These are phyloP conservation scores for Delphinus delphis DNA, from an alignment of 2,113 vertebrate genomes.

Conservation along the genomic window DNA sequence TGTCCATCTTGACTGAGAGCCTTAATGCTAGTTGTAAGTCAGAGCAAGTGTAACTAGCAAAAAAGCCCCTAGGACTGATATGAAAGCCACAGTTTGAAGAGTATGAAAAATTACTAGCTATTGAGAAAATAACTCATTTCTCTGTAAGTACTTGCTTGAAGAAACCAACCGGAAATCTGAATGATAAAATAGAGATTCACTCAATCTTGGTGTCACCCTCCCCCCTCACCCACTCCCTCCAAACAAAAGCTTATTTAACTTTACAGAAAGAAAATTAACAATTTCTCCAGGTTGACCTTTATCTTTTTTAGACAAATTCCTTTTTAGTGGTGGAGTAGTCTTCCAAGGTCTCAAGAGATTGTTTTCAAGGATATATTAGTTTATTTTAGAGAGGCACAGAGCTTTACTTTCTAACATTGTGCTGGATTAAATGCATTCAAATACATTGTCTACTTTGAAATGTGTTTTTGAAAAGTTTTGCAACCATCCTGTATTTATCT, in stretches of 20 bases:
- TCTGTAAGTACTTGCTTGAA: slow-evolving; percentile 38
- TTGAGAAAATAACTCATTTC: slow-evolving; percentile 21
- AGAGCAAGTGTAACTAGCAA: background rate
- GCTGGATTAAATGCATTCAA: slow-evolving; percentile 60
- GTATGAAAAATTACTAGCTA: slow-evolving; percentile 44
- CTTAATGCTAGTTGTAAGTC: background rate
- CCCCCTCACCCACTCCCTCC: background rate
- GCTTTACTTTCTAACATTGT: slow-evolving; percentile 31
- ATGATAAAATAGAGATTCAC: slow-evolving; percentile 1
- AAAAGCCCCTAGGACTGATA: background rate
- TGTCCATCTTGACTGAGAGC: background rate
- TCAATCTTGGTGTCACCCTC: background rate
- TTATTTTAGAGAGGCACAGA: slow-evolving; percentile 13
- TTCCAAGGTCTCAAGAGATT: background rate
- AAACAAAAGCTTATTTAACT: background rate
- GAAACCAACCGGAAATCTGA: slow-evolving; percentile 24
- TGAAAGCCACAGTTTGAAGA: background rate
- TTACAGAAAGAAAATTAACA: slow-evolving; percentile 25
- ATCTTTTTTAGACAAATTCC: slow-evolving; percentile 2
- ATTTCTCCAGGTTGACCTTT: slow-evolving; percentile 20
- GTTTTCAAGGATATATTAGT: slow-evolving; percentile 55
- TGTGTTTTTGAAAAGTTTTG: slow-evolving; percentile 51
- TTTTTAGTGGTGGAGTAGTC: background rate
- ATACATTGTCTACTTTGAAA: slow-evolving; percentile 57
- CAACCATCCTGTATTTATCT: slow-evolving; percentile 41